Conservation (phyloP, 2,113 vertebrate species). For the Synchiropus splendidus region DNA sequence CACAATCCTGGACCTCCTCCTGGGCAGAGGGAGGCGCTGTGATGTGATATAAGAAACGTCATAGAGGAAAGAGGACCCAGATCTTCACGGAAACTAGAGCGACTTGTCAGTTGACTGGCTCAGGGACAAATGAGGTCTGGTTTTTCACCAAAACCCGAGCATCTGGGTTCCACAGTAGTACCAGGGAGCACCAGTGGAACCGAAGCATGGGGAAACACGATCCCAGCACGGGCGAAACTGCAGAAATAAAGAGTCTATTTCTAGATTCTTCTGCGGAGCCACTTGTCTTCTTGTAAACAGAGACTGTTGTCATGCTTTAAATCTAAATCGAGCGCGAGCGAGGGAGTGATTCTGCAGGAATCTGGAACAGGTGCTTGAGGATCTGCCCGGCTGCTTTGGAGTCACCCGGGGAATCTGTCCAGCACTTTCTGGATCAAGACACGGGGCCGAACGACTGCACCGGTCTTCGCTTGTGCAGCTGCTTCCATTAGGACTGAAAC, state of each 20-base stretch:
- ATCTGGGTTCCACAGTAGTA: no score
- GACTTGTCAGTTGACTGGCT: no score
- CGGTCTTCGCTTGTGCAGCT: no score
- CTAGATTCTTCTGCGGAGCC: conserved; percentile 42
- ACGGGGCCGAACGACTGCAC: not conserved
- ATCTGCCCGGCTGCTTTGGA: conserved; percentile 35
- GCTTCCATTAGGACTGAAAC: no score
- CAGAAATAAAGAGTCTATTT: conserved; percentile 11
- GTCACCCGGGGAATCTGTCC: conserved; percentile 17
- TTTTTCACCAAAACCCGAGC: no score
- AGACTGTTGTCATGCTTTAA: conserved; percentile 48
- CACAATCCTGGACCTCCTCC: no score
- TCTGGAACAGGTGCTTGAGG: conserved; percentile 61
- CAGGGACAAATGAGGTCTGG: no score
- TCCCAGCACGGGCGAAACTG: conserved; percentile 1
- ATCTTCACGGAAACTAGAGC: no score
- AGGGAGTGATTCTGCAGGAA: conserved; percentile 48
- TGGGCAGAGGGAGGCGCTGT: no score
- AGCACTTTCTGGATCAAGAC: conserved; percentile 12
- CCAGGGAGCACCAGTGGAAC: no score
- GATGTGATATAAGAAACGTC: no score
- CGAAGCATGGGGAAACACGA: not conserved
- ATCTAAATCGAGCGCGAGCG: conserved; percentile 48
- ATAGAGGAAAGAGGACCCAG: no score
- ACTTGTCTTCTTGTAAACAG: conserved; percentile 41